Evolutionary conservation across 2,113 vertebrate species (phyloP), one percentile per base, ranked within the genome.

Genomic region (Hippocampus guttulatus): DNA sequence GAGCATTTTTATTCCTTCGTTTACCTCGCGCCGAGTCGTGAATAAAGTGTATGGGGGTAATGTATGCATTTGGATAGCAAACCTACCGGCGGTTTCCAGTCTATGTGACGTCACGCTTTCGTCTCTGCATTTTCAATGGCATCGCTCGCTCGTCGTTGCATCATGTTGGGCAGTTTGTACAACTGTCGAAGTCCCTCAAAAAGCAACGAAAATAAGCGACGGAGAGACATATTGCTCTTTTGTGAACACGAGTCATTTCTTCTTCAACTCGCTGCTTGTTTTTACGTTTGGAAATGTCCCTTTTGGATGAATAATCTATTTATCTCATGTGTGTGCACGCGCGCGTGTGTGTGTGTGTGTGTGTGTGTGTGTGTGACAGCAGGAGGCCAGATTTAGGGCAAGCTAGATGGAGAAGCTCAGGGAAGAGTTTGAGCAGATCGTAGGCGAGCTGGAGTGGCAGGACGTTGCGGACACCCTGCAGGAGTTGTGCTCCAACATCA

Each of bases 361-460:
- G 9, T 43, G 5, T 54, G 1, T 54, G 23, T 58, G 9, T 47
- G 41, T 65, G 43, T 64, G 40, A 65, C 23, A 65, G 64, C 40
- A 43, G 40, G 40, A 43, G 11, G 40, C 21, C 64, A 65, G 40
- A 47, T 18, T 45, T 27, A 16, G 23, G 43, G 41, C 10, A 0
- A 43, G 40, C 63, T 64, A 45, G 14, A 65, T 65, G 64, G 64
- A 65, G 64, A 65, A 65, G n/a, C 64, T 65, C n/a, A 65, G 64
- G 43, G 64, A 65, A 65, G 64, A 65, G 43, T 65, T 65, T 45
- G 64, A 65, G 64, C 64, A 65, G 64, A 65, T 65, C 8, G 64
- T 65, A 15, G 64, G 64, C 43, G 64, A 65, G 43, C 64, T 65
- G 18, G 64, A 65, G 64, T 65, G 64, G 64, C 64, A 65, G 43